phyloP scores from a whole-genome alignment of 2,113 vertebrate genomes.

The Lepus americanus region DNA sequence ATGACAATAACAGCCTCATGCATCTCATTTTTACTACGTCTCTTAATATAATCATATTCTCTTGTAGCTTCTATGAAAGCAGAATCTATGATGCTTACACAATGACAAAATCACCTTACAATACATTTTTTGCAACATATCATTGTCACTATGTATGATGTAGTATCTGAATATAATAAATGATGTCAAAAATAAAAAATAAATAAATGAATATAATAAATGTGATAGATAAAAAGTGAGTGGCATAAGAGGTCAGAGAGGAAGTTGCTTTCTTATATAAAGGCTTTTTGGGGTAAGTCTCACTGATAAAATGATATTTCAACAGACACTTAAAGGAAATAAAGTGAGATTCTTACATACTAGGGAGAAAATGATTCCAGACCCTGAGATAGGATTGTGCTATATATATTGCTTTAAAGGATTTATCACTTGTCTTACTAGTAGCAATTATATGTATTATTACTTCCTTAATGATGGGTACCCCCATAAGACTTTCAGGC shows the following conservation, averaged over 20 bases:
- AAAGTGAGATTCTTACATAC: background rate
- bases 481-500: background rate
- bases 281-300: background rate
- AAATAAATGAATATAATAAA: too few relatives aligned
- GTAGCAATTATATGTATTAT: background rate
- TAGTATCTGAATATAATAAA: too few relatives aligned
- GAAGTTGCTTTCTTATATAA: background rate
- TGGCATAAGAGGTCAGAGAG: background rate
- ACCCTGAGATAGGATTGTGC: background rate
- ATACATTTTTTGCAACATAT: too few relatives aligned
- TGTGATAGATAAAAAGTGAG: background rate
- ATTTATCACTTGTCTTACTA: background rate
- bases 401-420: background rate
- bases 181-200: too few relatives aligned
- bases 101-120: too few relatives aligned
- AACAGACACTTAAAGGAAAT: background rate
- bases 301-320: background rate
- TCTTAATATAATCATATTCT: too few relatives aligned
- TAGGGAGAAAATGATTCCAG: background rate
- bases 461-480: background rate
- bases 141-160: too few relatives aligned
- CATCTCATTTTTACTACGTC: too few relatives aligned
- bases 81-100: too few relatives aligned
- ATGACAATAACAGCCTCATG: too few relatives aligned
- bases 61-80: too few relatives aligned